These are phyloP conservation scores for Spatulosminthurus flaviceps DNA, from an alignment of 2,888 invertebrate genomes.

Conservation along the genomic window DNA sequence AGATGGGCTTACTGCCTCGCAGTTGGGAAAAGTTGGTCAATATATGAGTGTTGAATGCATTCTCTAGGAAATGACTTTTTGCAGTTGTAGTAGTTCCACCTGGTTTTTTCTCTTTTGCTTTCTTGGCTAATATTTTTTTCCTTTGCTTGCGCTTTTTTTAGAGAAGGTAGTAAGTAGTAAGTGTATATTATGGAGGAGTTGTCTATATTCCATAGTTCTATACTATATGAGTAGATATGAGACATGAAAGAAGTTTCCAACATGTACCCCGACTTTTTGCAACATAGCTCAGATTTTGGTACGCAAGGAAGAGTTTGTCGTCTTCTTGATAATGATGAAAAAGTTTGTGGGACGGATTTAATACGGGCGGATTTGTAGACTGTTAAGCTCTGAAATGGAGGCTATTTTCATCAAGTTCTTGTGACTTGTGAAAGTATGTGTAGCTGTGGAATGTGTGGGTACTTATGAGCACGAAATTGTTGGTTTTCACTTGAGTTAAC, in stretches of 20 bases:
- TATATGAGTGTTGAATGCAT: background rate
- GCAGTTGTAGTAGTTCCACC: background rate
- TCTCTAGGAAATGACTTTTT: background rate
- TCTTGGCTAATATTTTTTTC: background rate
- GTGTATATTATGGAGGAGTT: background rate
- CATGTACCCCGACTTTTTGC: background rate
- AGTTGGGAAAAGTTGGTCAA: background rate
- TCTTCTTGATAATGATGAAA: background rate
- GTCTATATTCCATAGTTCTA: background rate
- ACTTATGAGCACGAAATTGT: constrained; percentile 1
- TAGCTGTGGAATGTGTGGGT: background rate
- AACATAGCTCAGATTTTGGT: background rate
- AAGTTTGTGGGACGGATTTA: background rate
- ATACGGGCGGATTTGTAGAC: background rate
- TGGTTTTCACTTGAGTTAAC: background rate
- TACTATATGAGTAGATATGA: too few relatives aligned
- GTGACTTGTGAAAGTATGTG: background rate
- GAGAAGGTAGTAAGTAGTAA: background rate
- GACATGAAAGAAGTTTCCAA: background rate
- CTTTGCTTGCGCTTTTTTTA: background rate
- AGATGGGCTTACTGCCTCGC: background rate
- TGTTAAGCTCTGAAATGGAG: constrained; percentile 1
- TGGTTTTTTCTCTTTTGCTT: background rate
- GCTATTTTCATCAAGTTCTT: constrained; percentile 3
- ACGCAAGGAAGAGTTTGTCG: background rate